Percentiles rank a stretch among this genome's conserved stretches.
Conservation (phyloP, 1,140 invertebrate genomes). For the Tetramorium simillimum region DNA sequence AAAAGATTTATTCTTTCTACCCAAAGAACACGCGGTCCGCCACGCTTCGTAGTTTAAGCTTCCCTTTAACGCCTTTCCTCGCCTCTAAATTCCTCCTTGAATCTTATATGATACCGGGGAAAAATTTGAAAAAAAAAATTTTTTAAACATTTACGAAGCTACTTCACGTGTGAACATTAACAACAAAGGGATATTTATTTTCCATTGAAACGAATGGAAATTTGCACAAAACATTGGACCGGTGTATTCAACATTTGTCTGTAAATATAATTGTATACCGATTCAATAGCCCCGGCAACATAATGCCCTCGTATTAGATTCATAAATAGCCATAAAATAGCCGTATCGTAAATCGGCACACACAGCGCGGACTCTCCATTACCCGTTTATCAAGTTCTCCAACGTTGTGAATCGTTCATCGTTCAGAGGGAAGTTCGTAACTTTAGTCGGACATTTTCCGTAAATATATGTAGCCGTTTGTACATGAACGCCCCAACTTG, state of each 20-base stretch:
- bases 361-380: constrained; percentile 21
- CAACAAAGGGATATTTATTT: background rate
- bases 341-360: constrained; percentile 39
- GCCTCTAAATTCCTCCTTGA: background rate
- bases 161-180: background rate
- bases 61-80: background rate
- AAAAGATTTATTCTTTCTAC: constrained; percentile 3
- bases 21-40: background rate
- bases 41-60: background rate
- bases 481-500: constrained; percentile 20
- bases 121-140: background rate
- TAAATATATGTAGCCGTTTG: constrained; percentile 35
- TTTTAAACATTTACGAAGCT: background rate
- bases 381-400: constrained; percentile 52
- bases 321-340: constrained; percentile 25
- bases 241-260: constrained; percentile 10
- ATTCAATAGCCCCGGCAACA: background rate
- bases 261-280: constrained; percentile 20
- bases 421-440: constrained; percentile 44
- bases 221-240: background rate
- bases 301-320: constrained; percentile 1
- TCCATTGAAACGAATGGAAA: background rate
- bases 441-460: constrained; percentile 17
- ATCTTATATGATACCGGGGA: background rate
- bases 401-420: constrained; percentile 33